These are phyloP conservation scores for Mungos mungo DNA, from an alignment of 2,113 vertebrate species.

Conservation along the genomic window DNA sequence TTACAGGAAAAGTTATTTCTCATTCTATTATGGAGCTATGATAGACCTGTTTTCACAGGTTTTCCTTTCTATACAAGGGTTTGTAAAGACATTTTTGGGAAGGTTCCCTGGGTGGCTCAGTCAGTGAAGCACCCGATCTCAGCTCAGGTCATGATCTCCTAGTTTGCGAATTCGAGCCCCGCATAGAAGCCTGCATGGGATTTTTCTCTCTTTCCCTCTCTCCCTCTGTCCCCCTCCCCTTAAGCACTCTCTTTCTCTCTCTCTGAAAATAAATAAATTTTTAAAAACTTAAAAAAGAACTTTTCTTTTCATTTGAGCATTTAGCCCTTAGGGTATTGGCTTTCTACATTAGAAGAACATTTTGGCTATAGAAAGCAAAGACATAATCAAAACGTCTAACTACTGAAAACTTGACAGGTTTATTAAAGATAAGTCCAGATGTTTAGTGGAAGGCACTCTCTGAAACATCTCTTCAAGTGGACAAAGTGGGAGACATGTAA, in stretches of 20 bases:
- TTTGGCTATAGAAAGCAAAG: constrained; percentile 13
- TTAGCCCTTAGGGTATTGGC: not conserved
- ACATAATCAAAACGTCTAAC: not conserved
- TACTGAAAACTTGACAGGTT: not conserved
- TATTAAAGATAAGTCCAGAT: not conserved
- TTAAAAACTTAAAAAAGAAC: too few species aligned
- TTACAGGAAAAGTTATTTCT: not conserved
- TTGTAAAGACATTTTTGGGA: not conserved
- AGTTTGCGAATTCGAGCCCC: too few species aligned
- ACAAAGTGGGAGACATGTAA: not conserved
- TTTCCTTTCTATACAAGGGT: not conserved
- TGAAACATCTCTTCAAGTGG: not conserved
- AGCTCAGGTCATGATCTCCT: too few species aligned
- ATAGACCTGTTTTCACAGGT: not conserved
- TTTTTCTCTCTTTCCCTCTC: too few species aligned
- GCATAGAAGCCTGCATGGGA: too few species aligned
- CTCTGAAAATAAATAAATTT: too few species aligned
- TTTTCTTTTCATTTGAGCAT: not conserved
- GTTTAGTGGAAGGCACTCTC: not conserved
- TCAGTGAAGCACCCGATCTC: too few species aligned
- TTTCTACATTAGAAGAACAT: not conserved
- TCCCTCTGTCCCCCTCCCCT: too few species aligned
- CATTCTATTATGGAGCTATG: not conserved
- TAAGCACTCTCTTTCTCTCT: too few species aligned
- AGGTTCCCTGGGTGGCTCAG: too few species aligned